A percentile compares a stretch with the other conserved stretches of the same genome.
phyloP scores from a whole-genome alignment of 2,888 invertebrate genomes.

The Nephrotoma appendiculata region DNA sequence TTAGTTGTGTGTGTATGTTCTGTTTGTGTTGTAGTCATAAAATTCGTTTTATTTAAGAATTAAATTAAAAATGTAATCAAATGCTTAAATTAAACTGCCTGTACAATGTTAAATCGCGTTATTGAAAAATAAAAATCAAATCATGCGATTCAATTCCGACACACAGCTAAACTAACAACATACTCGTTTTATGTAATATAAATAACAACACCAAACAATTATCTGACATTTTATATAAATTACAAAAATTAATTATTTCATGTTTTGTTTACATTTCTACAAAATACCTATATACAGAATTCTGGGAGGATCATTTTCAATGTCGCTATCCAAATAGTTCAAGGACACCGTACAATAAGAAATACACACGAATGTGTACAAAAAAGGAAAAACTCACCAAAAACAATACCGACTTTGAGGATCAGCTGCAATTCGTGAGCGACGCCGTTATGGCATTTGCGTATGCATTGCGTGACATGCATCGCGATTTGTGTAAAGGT shows the following conservation, averaged over 20 bases:
- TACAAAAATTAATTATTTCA: constrained; percentile 5
- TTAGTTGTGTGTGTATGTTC: background rate
- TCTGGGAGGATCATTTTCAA: constrained; percentile 89
- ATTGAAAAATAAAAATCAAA: background rate
- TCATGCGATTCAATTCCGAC: background rate
- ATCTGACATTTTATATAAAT: background rate
- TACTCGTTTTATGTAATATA: background rate
- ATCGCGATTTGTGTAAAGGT: constrained; percentile 60
- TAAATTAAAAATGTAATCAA: background rate
- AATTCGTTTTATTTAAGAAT: background rate
- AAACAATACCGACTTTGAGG: constrained; percentile 74
- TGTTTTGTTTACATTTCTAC: background rate
- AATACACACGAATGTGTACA: constrained; percentile 56
- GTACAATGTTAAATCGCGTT: background rate
- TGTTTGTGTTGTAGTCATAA: background rate
- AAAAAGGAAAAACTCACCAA: constrained; percentile 59
- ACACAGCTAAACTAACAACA: background rate
- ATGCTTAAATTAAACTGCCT: background rate
- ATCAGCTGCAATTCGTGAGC: constrained; percentile 90
- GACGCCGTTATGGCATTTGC: constrained; percentile 94
- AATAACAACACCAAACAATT: background rate
- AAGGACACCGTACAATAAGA: constrained; percentile 66
- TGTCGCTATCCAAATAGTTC: constrained; percentile 73
- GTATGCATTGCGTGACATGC: constrained; percentile 81
- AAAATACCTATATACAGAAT: constrained; percentile 43